Conservation (phyloP, 2,113 vertebrate species). For the Paradisaea rubra region DNA sequence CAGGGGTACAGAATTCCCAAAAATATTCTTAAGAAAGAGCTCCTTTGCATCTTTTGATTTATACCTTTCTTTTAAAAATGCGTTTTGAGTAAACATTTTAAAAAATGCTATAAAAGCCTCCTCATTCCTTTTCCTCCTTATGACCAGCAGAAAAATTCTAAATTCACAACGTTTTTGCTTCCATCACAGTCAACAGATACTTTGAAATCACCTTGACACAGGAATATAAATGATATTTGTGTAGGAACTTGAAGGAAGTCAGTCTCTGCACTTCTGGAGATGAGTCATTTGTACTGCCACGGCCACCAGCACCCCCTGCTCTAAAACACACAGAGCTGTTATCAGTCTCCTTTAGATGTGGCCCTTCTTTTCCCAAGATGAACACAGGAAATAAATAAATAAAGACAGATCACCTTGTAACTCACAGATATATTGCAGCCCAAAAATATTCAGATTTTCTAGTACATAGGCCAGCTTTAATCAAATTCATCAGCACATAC, state of each 20-base stretch:
- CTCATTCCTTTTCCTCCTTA: neutral
- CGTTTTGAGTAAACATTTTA: neutral
- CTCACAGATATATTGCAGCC: neutral
- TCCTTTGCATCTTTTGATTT: neutral
- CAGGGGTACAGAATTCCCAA: neutral
- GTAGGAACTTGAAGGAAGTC: neutral
- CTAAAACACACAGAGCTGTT: neutral
- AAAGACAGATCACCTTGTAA: neutral
- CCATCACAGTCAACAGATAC: neutral
- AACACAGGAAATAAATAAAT: neutral
- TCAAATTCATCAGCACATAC: neutral
- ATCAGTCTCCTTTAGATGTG: rapidly evolving
- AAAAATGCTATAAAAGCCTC: neutral
- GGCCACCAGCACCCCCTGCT: neutral
- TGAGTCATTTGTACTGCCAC: neutral
- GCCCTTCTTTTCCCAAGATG: neutral
- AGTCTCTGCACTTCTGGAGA: neutral
- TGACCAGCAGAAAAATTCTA: neutral
- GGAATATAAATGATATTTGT: neutral
- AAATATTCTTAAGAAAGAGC: neutral
- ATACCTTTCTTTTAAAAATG: neutral
- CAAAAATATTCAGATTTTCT: neutral
- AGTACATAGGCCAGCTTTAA: neutral
- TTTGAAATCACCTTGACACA: neutral
- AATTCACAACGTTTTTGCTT: neutral